Percentiles rank a stretch among this genome's conserved stretches.
Evolutionary conservation across 2,797 vertebrate species (phyloP).

Genomic region (Anguilla megastoma): DNA sequence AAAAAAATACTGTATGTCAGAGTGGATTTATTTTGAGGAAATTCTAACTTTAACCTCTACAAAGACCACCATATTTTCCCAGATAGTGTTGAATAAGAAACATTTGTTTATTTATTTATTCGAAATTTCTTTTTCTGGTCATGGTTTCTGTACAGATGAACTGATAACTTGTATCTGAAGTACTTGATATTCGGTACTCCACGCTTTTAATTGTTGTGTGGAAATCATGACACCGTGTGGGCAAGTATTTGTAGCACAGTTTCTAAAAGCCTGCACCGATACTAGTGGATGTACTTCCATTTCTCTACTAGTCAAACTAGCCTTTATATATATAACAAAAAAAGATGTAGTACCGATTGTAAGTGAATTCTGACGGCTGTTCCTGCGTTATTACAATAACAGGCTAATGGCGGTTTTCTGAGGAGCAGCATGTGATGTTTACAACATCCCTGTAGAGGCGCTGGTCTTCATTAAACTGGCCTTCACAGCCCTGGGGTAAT

Average conservation of each 20-base stretch:
- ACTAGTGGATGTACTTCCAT: not conserved
- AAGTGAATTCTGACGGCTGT: not conserved
- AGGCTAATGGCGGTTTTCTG: not conserved
- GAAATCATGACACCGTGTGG: constrained; percentile 8
- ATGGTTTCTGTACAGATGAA: not conserved
- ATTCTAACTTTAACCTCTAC: not conserved
- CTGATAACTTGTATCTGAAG: not conserved
- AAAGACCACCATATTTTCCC: not conserved
- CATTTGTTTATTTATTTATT: not conserved
- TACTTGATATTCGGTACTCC: not conserved
- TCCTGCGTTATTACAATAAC: not conserved
- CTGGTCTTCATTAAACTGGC: not conserved
- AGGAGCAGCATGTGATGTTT: not conserved
- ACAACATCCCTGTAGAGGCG: not conserved
- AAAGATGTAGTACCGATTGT: not conserved
- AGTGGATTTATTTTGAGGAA: not conserved
- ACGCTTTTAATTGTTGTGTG: not conserved
- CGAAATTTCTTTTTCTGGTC: not conserved
- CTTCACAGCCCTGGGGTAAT: not conserved
- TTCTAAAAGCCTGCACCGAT: not conserved
- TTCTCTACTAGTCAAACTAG: not conserved
- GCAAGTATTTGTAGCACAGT: not conserved
- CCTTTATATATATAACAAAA: not conserved
- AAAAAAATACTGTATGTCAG: not conserved
- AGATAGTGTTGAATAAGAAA: not conserved